Percentiles rank a stretch among this genome's conserved stretches.
phyloP scores from a whole-genome alignment of 1,140 invertebrate species.

The Drosophila asahinai region DNA sequence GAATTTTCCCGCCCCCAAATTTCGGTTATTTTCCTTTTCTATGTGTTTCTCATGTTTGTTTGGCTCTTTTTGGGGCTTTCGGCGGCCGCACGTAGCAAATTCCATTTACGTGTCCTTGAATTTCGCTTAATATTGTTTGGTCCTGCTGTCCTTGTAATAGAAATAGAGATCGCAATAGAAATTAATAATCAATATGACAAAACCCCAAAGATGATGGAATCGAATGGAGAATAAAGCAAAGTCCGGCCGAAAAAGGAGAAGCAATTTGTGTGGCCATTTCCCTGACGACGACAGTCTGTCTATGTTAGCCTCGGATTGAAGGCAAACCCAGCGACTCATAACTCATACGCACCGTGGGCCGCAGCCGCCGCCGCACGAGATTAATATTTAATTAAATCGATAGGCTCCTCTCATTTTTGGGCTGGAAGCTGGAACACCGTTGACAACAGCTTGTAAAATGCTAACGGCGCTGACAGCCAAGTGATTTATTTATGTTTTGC shows the following conservation, averaged over 20 bases:
- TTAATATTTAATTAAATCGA: slow-evolving; percentile 77
- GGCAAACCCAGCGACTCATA: slow-evolving; percentile 23
- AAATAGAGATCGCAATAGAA: slow-evolving; percentile 33
- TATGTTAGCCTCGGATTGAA: neutral
- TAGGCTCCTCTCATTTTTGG: slow-evolving; percentile 13
- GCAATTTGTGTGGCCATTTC: slow-evolving; percentile 53
- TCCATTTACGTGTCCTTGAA: slow-evolving; percentile 65
- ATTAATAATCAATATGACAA: slow-evolving; percentile 64
- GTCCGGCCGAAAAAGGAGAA: slow-evolving; percentile 8
- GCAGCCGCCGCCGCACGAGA: slow-evolving; percentile 15
- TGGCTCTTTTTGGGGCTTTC: slow-evolving; percentile 25
- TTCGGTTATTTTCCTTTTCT: slow-evolving; percentile 17
- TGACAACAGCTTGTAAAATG: slow-evolving; percentile 66
- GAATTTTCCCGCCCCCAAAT: neutral
- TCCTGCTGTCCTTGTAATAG: slow-evolving; percentile 21
- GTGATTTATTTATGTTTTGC: slow-evolving; percentile 68
- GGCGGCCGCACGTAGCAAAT: slow-evolving; percentile 43
- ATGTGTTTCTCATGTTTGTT: slow-evolving; percentile 27
- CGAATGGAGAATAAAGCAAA: slow-evolving; percentile 10
- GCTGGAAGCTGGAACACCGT: slow-evolving; percentile 16
- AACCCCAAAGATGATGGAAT: slow-evolving; percentile 15
- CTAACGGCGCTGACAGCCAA: slow-evolving; percentile 52
- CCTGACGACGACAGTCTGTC: slow-evolving; percentile 29
- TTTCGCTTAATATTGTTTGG: slow-evolving; percentile 34
- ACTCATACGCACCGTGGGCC: slow-evolving; percentile 53